Evolutionary conservation across 2,113 vertebrate species (phyloP).

Genomic region (Lepus europaeus): DNA sequence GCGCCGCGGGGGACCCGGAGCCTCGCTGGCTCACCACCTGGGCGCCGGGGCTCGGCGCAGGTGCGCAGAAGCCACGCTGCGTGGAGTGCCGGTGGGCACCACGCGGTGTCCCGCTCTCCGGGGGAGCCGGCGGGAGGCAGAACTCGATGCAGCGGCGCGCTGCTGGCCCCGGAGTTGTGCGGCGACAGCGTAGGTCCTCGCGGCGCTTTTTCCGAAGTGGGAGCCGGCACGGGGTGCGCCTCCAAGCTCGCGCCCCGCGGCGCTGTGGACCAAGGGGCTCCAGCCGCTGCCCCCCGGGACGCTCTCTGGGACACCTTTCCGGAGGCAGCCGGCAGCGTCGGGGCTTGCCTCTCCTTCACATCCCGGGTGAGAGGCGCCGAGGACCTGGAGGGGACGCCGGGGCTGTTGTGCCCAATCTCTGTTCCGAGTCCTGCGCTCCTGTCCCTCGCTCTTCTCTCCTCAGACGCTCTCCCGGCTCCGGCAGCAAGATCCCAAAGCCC

Average conservation of each 20-base stretch:
- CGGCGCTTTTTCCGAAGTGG: background rate
- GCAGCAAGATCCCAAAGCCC: constrained; percentile 77
- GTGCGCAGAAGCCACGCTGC: background rate
- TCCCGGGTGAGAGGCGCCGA: background rate
- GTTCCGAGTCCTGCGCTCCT: background rate
- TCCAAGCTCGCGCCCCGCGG: constrained; percentile 13
- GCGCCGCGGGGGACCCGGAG: background rate
- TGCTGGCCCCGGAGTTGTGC: constrained; percentile 59
- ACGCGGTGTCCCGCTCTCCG: background rate
- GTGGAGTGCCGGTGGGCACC: background rate
- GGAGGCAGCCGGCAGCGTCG: background rate
- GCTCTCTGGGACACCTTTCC: background rate
- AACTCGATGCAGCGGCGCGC: constrained; percentile 28
- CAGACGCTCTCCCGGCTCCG: constrained; percentile 66
- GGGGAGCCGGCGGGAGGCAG: constrained; percentile 26
- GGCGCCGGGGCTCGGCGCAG: background rate
- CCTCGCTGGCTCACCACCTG: background rate
- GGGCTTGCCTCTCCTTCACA: constrained; percentile 29
- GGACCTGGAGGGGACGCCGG: background rate
- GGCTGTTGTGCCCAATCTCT: background rate
- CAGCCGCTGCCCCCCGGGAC: background rate
- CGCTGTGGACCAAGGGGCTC: background rate
- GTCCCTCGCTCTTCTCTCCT: background rate
- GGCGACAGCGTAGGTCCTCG: background rate
- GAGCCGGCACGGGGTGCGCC: background rate